Evolutionary conservation across 1,140 invertebrate species (phyloP), one percentile per base, ranked within the genome.

Genomic region (Drosophila kohkoa): DNA sequence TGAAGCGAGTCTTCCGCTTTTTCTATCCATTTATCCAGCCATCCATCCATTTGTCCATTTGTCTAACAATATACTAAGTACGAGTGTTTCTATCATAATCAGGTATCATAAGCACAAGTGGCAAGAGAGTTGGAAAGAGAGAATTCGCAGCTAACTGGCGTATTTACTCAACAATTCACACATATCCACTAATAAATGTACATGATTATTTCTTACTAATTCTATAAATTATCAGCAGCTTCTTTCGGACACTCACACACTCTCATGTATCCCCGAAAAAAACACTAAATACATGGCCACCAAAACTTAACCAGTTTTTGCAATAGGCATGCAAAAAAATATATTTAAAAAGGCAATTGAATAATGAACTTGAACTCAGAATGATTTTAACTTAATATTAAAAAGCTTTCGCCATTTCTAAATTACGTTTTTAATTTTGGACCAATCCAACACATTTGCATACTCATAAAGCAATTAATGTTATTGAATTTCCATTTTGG

Each of bases 131-230:
- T 25, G 10, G 35, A 11, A 38, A 15, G 15, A 51, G 75, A 83
- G 85, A 89, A 89, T 80, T 70, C 62, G 64, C 52, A 58, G 74
- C 41, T 69, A 81, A 75, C 49, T 59, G 57, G 59, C 72, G 32
- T 81, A 43, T 89, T 90, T 90, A 51, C 66, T 45, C 38, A 48
- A 43, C 71, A 79, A 77, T 89, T 89, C 68, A 54, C 85, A 89
- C 81, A 51, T 79, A 49, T 13, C n/a, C 59, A 77, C 85, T 89
- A 89, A 89, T 85, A 83, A 90, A 85, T 90, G 68, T 62, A 85
- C 85, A 85, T 89, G 85, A 89, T 90, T 90, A 89, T 85, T 89
- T 89, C 78, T 65, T 72, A 81, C 78, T 85, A 89, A 89, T 90
- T 89, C 72, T 83, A 81, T 79, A 81, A 79, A 85, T 89, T 73